These are phyloP conservation scores for Stichodactyla helianthus DNA, from an alignment of 64 coral and sea anemone species.

Conservation along the genomic window DNA sequence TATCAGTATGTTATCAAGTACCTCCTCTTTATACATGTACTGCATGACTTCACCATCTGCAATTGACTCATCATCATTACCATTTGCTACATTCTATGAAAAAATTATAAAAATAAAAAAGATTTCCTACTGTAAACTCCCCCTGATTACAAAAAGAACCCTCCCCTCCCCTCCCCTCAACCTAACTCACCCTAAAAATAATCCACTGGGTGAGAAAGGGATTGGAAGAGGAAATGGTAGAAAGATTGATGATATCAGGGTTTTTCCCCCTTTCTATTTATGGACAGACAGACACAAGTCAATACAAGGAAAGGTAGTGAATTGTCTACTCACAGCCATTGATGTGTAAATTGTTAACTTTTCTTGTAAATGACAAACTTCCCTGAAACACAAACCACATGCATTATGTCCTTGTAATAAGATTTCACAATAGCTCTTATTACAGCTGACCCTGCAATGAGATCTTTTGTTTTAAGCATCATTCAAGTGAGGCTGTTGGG, in stretches of 20 bases:
- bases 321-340: slow-evolving; percentile 55
- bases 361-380: slow-evolving; percentile 73
- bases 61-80: slow-evolving; percentile 63
- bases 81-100: slow-evolving; percentile 32
- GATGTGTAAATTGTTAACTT: slow-evolving; percentile 65
- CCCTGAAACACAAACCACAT: slow-evolving; percentile 39
- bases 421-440: too few relatives aligned
- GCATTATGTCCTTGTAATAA: too few relatives aligned
- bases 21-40: slow-evolving; percentile 80
- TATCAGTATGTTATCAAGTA: neutral
- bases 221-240: too few relatives aligned
- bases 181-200: too few relatives aligned
- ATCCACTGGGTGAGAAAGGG: too few relatives aligned
- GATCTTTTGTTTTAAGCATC: too few relatives aligned
- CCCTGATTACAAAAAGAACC: neutral
- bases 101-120: neutral
- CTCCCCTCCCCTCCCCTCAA: too few relatives aligned
- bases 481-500: too few relatives aligned
- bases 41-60: slow-evolving; percentile 86
- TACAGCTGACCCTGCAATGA: too few relatives aligned
- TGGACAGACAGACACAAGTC: neutral
- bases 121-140: neutral
- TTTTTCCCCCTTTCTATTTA: neutral
- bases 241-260: neutral
- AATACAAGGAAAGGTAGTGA: neutral